Conservation (phyloP, 2,113 vertebrate species). For the Clarias magur region DNA sequence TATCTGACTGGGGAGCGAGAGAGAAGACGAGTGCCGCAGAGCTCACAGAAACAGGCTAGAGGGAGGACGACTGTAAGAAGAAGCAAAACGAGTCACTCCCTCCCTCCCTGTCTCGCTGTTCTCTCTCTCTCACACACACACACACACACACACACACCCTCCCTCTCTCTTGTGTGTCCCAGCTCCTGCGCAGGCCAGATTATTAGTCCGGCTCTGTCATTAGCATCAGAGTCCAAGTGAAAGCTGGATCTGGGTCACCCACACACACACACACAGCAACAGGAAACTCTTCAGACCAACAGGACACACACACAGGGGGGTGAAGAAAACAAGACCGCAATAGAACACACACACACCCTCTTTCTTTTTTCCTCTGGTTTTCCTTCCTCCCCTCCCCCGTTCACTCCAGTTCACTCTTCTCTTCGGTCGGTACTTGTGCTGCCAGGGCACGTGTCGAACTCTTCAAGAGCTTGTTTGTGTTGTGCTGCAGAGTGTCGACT, state of each 20-base stretch:
- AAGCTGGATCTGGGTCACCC: constrained; percentile 53
- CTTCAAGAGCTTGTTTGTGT: constrained; percentile 33
- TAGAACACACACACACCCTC: constrained; percentile 15
- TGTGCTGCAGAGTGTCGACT: constrained; percentile 50
- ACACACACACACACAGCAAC: constrained; percentile 43
- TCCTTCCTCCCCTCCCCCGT: neutral
- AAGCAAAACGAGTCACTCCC: constrained; percentile 35
- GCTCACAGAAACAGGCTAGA: constrained; percentile 46
- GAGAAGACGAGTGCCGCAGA: constrained; percentile 51
- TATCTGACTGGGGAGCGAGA: constrained; percentile 61
- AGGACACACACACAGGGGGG: neutral
- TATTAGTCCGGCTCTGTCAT: constrained; percentile 44
- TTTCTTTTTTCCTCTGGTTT: constrained; percentile 19
- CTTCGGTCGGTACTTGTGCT: neutral
- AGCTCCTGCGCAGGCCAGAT: constrained; percentile 30
- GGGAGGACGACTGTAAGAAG: constrained; percentile 46
- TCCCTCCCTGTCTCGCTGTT: constrained; percentile 31
- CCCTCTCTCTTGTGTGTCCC: constrained; percentile 5
- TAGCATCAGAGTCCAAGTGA: constrained; percentile 28
- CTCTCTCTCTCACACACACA: constrained; percentile 25
- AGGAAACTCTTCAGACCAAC: constrained; percentile 55
- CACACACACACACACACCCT: constrained; percentile 27
- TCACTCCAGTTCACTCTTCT: constrained; percentile 9
- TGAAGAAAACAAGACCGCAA: neutral
- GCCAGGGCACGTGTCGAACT: neutral